Evolutionary conservation across 2,888 invertebrate genomes (phyloP).

Genomic region (Anthoptus insignis): DNA sequence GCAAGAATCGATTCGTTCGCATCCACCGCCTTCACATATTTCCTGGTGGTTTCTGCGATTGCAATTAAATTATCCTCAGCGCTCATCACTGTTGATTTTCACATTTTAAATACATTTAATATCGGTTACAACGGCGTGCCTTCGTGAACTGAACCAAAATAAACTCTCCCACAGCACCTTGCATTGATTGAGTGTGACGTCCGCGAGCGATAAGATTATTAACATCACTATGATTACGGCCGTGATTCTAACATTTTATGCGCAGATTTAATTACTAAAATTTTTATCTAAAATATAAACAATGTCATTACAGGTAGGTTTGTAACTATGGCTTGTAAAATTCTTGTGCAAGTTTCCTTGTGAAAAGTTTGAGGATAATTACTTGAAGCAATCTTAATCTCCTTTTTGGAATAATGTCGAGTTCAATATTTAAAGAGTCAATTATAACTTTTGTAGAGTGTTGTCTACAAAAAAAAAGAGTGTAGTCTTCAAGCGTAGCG

Average conservation of each 20-base stretch:
- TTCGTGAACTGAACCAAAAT: conserved; percentile 59
- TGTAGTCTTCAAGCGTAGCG: no score
- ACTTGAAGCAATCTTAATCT: no score
- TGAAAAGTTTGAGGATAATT: no score
- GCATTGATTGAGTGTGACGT: conserved; percentile 85
- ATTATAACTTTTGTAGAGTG: no score
- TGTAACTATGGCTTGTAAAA: no score
- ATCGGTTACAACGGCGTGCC: conserved; percentile 47
- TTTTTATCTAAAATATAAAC: conserved; percentile 4
- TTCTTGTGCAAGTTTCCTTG: no score
- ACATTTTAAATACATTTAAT: conserved; percentile 60
- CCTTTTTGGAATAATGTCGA: no score
- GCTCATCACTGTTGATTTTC: conserved; percentile 67
- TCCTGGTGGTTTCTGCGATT: conserved; percentile 58
- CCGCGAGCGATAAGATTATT: conserved; percentile 72
- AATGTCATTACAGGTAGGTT: neutral
- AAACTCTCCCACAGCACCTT: conserved; percentile 61
- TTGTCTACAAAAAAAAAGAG: no score
- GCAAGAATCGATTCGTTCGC: conserved; percentile 48
- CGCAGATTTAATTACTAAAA: conserved; percentile 23
- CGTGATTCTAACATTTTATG: conserved; percentile 51
- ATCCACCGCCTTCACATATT: conserved; percentile 56
- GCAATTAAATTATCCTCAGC: conserved; percentile 63
- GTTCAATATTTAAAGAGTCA: no score
- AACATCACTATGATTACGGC: conserved; percentile 71